Evolutionary conservation across 2,797 vertebrate genomes (phyloP).

Genomic region (Monodelphis domestica): DNA sequence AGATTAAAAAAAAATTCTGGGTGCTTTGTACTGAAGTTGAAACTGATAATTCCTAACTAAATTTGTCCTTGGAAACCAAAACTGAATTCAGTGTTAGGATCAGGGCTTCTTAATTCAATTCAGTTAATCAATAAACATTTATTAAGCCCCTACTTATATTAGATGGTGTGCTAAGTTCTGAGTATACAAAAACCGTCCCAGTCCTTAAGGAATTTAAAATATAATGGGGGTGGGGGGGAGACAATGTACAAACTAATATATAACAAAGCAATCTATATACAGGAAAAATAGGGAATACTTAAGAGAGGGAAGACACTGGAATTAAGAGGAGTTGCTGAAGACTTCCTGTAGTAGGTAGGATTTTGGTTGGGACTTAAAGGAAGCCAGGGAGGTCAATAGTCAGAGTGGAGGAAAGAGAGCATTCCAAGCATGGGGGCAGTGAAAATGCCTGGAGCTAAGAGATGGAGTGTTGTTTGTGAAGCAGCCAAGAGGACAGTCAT

Average conservation of each 20-base stretch:
- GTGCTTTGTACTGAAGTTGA: background rate
- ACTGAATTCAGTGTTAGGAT: background rate
- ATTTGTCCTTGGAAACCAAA: constrained; percentile 32
- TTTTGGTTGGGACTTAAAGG: background rate
- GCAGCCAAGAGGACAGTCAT: background rate
- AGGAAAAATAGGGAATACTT: background rate
- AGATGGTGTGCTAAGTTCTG: too few species aligned
- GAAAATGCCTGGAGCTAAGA: background rate
- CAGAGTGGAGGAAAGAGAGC: background rate
- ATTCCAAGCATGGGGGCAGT: background rate
- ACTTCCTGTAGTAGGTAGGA: background rate
- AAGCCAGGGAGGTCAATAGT: background rate
- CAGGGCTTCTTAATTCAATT: too few species aligned
- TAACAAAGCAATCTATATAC: background rate
- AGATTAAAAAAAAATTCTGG: too few species aligned
- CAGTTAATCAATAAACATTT: background rate
- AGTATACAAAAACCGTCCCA: background rate
- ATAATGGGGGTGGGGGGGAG: background rate
- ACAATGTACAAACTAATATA: background rate
- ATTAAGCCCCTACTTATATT: background rate
- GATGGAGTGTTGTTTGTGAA: background rate
- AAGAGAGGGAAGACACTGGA: background rate
- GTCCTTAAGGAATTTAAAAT: background rate
- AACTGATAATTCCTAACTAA: constrained; percentile 2
- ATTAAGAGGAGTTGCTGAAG: background rate